These are phyloP conservation scores for Cyprinus carpio DNA, from an alignment of 2,113 vertebrate species.

Conservation along the genomic window DNA sequence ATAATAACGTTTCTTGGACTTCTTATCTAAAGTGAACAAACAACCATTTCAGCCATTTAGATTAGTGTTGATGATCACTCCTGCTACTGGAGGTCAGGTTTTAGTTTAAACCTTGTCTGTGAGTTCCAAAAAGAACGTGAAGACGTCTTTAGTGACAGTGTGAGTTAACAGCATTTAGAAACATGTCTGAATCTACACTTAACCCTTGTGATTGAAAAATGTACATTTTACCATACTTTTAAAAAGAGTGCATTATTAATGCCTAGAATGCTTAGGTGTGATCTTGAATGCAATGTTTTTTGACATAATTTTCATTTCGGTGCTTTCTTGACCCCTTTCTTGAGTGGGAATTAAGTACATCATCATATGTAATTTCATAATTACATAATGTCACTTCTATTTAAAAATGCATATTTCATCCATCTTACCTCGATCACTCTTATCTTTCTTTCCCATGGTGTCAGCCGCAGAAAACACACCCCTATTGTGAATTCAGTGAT, in stretches of 20 bases:
- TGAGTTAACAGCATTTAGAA: no score
- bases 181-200: no score
- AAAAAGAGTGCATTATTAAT: no score
- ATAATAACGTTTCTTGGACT: conserved; percentile 84
- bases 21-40: conserved; percentile 77
- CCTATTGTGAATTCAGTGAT: neutral
- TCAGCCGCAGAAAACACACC: neutral
- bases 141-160: neutral
- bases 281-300: no score
- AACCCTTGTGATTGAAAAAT: no score
- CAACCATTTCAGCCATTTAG: neutral
- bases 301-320: no score
- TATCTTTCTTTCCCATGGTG: conserved; percentile 75
- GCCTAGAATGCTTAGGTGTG: no score
- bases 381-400: no score
- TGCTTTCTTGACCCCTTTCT: no score
- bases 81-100: neutral
- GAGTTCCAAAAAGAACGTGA: neutral
- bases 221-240: no score
- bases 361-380: no score
- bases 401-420: neutral
- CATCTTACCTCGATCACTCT: conserved; percentile 72
- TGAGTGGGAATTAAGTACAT: no score
- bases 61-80: neutral
- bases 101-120: neutral